phyloP scores from a whole-genome alignment of 2,797 vertebrate genomes.

The Anguilla megastoma region DNA sequence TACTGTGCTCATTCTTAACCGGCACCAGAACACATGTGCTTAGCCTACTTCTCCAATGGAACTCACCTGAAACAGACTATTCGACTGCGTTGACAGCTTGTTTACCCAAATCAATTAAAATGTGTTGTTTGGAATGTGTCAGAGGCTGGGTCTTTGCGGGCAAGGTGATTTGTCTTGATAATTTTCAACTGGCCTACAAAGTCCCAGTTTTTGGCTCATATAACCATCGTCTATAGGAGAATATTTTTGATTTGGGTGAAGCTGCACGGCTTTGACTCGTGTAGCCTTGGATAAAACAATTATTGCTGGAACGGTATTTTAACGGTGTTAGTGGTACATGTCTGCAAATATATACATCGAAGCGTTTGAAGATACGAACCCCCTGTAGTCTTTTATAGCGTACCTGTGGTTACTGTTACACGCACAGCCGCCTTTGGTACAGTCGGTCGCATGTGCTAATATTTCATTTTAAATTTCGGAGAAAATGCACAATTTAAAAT shows the following conservation, averaged over 20 bases:
- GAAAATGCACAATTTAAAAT: background rate
- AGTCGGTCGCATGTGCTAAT: background rate
- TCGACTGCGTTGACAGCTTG: background rate
- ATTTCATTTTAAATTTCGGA: background rate
- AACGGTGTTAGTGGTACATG: background rate
- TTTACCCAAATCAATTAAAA: background rate
- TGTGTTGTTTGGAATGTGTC: constrained; percentile 60
- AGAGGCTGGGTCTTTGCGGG: constrained; percentile 96
- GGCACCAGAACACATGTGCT: background rate
- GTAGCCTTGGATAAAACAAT: background rate
- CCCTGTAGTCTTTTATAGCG: background rate
- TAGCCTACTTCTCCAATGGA: background rate
- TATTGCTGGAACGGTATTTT: background rate
- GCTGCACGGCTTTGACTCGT: background rate
- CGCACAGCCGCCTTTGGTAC: background rate
- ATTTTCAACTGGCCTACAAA: constrained; percentile 98
- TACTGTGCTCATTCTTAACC: background rate
- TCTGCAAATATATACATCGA: background rate
- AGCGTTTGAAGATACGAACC: background rate
- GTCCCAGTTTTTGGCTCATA: constrained; percentile 93
- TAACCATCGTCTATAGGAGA: constrained; percentile 56
- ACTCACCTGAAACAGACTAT: background rate
- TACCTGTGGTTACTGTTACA: background rate
- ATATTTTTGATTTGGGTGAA: background rate
- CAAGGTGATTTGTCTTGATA: constrained; percentile 86